Percentiles rank a stretch among this genome's conserved stretches.
These are phyloP conservation scores for Anabas testudineus DNA, from an alignment of 2,797 vertebrate species.

Conservation along the genomic window DNA sequence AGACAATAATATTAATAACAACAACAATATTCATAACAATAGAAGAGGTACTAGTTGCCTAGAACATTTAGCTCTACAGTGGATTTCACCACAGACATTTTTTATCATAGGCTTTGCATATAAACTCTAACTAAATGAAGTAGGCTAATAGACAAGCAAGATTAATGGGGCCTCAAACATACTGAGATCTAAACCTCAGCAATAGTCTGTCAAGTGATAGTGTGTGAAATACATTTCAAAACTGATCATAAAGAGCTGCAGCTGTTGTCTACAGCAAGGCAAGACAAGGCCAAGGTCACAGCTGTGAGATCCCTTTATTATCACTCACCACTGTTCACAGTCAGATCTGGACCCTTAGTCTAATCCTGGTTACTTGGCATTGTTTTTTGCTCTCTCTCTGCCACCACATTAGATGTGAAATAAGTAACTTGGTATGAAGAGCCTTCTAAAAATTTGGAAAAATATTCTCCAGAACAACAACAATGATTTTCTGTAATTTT, in stretches of 20 bases:
- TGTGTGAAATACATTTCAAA: conserved; percentile 68
- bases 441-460: too few relatives aligned
- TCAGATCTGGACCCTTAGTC: conserved; percentile 23
- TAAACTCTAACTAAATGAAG: conserved; percentile 24
- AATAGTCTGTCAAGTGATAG: conserved; percentile 61
- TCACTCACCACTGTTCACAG: conserved; percentile 62
- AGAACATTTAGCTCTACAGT: too few relatives aligned
- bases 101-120: not conserved
- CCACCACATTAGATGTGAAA: conserved; percentile 77
- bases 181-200: conserved; percentile 39
- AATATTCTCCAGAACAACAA: too few relatives aligned
- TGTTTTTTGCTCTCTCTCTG: conserved; percentile 69
- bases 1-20: too few relatives aligned
- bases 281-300: conserved; percentile 75
- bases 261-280: conserved; percentile 57
- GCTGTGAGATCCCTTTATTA: conserved; percentile 59
- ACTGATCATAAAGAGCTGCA: conserved; percentile 61
- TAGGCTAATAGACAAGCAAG: not conserved
- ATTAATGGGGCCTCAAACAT: conserved; percentile 42
- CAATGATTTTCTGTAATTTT: too few relatives aligned
- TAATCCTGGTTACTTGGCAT: conserved; percentile 36
- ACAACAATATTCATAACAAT: too few relatives aligned
- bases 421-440: too few relatives aligned
- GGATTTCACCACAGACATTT: not conserved
- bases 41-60: too few relatives aligned